Evolutionary conservation across 2,797 vertebrate genomes (phyloP).

Genomic region (Poeciliopsis presidionis): DNA sequence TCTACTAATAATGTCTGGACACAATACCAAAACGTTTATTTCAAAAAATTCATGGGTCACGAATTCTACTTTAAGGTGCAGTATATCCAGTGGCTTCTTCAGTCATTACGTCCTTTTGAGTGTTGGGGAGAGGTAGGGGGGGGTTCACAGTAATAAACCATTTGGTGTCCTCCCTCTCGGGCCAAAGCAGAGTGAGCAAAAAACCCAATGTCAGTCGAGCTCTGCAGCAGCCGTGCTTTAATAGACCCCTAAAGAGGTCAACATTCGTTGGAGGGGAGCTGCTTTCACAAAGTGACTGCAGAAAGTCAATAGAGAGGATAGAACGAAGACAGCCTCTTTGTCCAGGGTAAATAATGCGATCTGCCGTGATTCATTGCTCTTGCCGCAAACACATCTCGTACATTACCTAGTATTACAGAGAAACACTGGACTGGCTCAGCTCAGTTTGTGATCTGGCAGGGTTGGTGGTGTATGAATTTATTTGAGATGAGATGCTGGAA

Average conservation of each 20-base stretch:
- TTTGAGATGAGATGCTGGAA: constrained; percentile 30
- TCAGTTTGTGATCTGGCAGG: constrained; percentile 35
- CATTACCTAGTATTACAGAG: neutral
- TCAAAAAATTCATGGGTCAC: neutral
- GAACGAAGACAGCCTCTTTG: neutral
- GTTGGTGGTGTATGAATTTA: constrained; percentile 12
- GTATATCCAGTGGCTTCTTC: neutral
- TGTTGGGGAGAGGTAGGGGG: neutral
- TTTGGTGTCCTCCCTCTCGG: constrained; percentile 7
- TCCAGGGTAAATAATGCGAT: neutral
- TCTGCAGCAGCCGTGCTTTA: constrained; percentile 36
- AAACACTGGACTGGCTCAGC: constrained; percentile 31
- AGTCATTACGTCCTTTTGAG: neutral
- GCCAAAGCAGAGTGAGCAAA: constrained; percentile 17
- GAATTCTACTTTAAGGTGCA: neutral
- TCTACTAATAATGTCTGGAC: too few relatives aligned
- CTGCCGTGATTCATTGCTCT: neutral
- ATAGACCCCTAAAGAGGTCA: constrained; percentile 56
- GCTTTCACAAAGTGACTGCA: constrained; percentile 24
- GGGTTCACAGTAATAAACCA: constrained; percentile 8
- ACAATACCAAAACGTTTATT: neutral
- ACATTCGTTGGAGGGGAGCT: constrained; percentile 40
- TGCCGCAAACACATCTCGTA: constrained; percentile 12
- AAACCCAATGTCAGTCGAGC: constrained; percentile 52
- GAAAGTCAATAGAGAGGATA: constrained; percentile 40